Evolutionary conservation across 1,140 invertebrate genomes (phyloP), one percentile per base, ranked within the genome.

Genomic region (Drosophila takahashii): DNA sequence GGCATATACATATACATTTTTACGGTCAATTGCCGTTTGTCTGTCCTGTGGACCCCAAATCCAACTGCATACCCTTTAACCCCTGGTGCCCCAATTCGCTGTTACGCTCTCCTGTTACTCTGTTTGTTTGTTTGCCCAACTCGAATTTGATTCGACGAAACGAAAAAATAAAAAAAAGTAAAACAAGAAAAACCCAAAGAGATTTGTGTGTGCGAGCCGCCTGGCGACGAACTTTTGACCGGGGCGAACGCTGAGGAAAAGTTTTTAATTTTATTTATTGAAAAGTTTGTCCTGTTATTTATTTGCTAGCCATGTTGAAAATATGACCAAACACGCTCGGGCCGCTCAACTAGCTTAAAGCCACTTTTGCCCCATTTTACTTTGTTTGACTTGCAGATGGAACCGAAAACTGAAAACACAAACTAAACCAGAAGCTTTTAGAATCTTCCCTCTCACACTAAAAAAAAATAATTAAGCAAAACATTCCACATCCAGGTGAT

Each of bases 191-290:
- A 56, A 16, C 64, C 66, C 50, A 70, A 70, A 54, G 50, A 70
- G 66, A 70, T 70, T 70, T 54, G 48, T 53, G 41, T 48, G 58
- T 71, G 41, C 39, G 45, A 50, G 64, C 69, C 77, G 72, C 76
- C 73, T 85, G 75, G 79, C 78, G 77, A 71, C 75, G 71, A 87
- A 87, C 79, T 87, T 87, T 89, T 83, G 83, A 87, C 83, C 75
- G 60, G 75, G 45, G 66, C 72, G 51, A 42, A 54, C 26, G 54
- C 61, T 53, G 47, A 44, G 67, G n/a, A 59, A 81, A 87, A 87
- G 84, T 89, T 87, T 89, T 87, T 89, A 87, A 87, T 87, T 87
- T 87, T 87, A 87, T 87, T 87, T 87, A 87, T 87, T 87, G 84
- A 89, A 87, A 87, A 87, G 79, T 87, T 87, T 86, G 83, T 87